phyloP scores from a whole-genome alignment of 2,113 vertebrate species.

The Copsychus sechellarum region DNA sequence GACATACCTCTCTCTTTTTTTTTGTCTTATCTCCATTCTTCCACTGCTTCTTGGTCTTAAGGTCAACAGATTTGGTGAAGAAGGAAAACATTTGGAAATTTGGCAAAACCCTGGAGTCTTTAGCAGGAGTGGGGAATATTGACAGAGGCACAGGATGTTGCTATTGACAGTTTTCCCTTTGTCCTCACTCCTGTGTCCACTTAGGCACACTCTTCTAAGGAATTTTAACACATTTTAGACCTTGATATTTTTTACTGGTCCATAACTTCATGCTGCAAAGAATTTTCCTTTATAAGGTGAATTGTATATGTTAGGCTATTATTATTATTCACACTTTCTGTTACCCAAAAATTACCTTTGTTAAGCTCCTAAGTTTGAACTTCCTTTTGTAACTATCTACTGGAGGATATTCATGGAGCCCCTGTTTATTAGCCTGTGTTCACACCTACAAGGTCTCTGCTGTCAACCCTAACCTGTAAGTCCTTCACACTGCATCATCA shows the following conservation, averaged over 20 bases:
- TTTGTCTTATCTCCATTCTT: background rate
- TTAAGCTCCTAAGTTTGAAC: background rate
- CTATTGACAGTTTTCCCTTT: background rate
- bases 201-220: background rate
- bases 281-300: background rate
- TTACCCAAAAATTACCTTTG: background rate
- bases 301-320: background rate
- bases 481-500: background rate
- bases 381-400: background rate
- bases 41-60: background rate
- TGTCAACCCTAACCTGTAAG: background rate
- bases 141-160: background rate
- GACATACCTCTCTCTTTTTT: background rate
- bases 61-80: background rate
- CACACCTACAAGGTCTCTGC: background rate
- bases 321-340: background rate
- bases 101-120: background rate
- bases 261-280: background rate
- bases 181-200: background rate
- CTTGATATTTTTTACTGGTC: background rate
- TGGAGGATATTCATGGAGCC: background rate
- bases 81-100: background rate
- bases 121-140: background rate
- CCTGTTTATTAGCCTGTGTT: background rate
- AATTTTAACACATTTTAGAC: background rate